phyloP scores from a whole-genome alignment of 2,797 vertebrate species.

The Pitangus sulphuratus region DNA sequence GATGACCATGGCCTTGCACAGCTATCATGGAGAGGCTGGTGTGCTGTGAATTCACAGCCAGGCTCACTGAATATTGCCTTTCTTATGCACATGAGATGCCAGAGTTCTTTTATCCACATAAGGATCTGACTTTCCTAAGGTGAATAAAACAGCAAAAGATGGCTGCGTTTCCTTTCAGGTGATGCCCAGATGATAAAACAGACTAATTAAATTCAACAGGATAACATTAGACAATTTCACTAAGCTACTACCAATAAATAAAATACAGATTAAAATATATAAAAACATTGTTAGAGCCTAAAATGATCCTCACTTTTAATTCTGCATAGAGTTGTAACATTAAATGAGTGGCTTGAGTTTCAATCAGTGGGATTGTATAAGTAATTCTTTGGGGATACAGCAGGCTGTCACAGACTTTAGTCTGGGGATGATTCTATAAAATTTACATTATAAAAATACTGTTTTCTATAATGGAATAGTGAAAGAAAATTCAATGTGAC shows the following conservation, averaged over 20 bases:
- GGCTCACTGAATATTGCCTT: background rate
- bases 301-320: constrained; percentile 63
- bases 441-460: constrained; percentile 66
- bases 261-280: background rate
- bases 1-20: background rate
- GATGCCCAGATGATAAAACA: background rate
- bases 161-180: background rate
- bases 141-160: background rate
- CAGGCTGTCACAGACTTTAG: constrained; percentile 48
- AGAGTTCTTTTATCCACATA: background rate
- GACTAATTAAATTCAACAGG: background rate
- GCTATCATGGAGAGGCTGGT: background rate
- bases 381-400: constrained; percentile 58
- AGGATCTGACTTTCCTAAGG: background rate
- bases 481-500: constrained; percentile 69
- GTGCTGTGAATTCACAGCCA: background rate
- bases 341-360: constrained; percentile 49
- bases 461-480: constrained; percentile 45
- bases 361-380: constrained; percentile 38
- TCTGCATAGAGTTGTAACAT: constrained; percentile 34
- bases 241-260: background rate
- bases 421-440: constrained; percentile 64
- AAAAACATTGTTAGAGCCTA: constrained; percentile 8
- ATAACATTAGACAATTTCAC: background rate
- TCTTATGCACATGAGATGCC: background rate